Conservation (phyloP, 2,113 vertebrate genomes). For the Ovis aries region ARS-UI_Ramb_v3.0 NC_056072.1:1535501-1536000, state of each 20-base stretch:
- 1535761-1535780: background rate
- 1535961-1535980: slow-evolving; percentile 57
- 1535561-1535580: background rate
- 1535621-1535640: background rate
- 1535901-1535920: slow-evolving; percentile 2
- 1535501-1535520: no score
- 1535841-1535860: background rate
- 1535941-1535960: slow-evolving; percentile 48
- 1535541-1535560: no score
- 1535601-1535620: background rate
- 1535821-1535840: background rate
- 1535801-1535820: background rate
- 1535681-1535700: background rate
- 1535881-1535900: background rate
- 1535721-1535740: background rate
- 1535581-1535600: background rate
- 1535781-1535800: background rate
- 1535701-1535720: background rate
- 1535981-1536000: slow-evolving; percentile 58
- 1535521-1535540: no score
- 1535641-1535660: background rate
- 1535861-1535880: background rate
- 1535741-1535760: background rate
- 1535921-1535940: background rate
- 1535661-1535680: background rate